phyloP scores from a whole-genome alignment of 2,888 invertebrate genomes.

The Lasioglossum figueresi region DNA sequence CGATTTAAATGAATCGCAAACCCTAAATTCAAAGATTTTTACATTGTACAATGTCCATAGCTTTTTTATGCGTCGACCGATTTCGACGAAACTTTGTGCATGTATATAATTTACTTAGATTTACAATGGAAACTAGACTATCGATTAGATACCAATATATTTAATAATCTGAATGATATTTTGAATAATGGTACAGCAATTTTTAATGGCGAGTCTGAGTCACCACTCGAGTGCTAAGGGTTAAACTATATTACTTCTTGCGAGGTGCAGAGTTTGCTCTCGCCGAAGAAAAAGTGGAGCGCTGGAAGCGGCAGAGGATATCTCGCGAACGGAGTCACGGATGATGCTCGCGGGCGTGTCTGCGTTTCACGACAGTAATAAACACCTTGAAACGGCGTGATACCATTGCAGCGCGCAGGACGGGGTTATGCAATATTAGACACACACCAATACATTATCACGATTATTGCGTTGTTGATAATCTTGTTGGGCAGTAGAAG shows the following conservation, averaged over 20 bases:
- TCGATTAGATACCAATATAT: no score
- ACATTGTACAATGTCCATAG: no score
- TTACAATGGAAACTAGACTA: no score
- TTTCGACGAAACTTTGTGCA: no score
- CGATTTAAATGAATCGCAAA: no score
- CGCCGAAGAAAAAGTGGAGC: not conserved
- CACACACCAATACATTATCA: conserved; percentile 18
- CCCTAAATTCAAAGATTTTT: no score
- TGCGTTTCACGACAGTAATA: conserved; percentile 19
- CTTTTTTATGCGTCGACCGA: no score
- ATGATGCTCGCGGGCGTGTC: not conserved
- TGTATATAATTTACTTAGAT: no score
- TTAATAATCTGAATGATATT: no score
- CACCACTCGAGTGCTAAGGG: no score
- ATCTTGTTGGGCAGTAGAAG: conserved; percentile 14
- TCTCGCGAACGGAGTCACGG: not conserved
- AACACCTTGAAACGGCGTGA: conserved; percentile 14
- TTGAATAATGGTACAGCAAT: no score
- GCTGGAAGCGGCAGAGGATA: not conserved
- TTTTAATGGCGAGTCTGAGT: no score
- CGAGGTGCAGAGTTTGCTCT: not conserved
- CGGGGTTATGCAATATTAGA: conserved; percentile 25
- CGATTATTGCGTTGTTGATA: conserved; percentile 36
- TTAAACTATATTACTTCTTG: not conserved
- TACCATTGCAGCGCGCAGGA: not conserved